phyloP scores from a whole-genome alignment of 2,113 vertebrate species.

The Gambusia holbrooki region DNA sequence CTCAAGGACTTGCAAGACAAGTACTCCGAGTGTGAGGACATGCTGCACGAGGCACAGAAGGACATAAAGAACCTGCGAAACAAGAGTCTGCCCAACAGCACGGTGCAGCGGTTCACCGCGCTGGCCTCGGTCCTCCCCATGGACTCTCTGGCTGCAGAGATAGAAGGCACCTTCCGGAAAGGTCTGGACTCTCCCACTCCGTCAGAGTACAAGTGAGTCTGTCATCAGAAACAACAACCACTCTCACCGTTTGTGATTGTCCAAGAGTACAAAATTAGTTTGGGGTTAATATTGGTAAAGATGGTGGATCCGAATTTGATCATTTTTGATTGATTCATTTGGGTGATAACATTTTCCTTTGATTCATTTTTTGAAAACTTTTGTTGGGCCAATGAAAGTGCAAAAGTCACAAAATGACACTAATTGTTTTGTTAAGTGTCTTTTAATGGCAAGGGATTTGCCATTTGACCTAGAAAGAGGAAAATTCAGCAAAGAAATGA shows the following conservation, averaged over 20 bases:
- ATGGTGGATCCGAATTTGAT: too few species aligned
- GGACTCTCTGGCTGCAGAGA: constrained; percentile 90
- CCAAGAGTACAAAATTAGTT: neutral
- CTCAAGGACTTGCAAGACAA: constrained; percentile 86
- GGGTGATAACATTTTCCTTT: too few species aligned
- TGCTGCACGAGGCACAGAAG: constrained; percentile 85
- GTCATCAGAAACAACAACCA: neutral
- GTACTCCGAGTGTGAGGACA: constrained; percentile 81
- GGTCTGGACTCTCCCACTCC: constrained; percentile 80
- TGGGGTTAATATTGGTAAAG: neutral
- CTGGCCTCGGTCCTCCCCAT: constrained; percentile 82
- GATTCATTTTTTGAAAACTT: too few species aligned
- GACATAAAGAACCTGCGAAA: constrained; percentile 86
- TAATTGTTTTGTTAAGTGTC: too few species aligned
- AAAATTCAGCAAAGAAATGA: too few species aligned
- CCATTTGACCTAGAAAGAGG: too few species aligned
- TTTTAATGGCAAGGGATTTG: too few species aligned
- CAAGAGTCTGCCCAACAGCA: constrained; percentile 83
- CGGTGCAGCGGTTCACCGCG: constrained; percentile 81
- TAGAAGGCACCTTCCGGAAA: constrained; percentile 88
- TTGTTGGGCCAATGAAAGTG: too few species aligned
- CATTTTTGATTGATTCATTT: too few species aligned
- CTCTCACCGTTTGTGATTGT: neutral
- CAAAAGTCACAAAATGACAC: too few species aligned
- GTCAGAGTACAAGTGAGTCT: constrained; percentile 84